Conservation (phyloP, 2,113 vertebrate genomes). For the Myrmecobius fasciatus region DNA sequence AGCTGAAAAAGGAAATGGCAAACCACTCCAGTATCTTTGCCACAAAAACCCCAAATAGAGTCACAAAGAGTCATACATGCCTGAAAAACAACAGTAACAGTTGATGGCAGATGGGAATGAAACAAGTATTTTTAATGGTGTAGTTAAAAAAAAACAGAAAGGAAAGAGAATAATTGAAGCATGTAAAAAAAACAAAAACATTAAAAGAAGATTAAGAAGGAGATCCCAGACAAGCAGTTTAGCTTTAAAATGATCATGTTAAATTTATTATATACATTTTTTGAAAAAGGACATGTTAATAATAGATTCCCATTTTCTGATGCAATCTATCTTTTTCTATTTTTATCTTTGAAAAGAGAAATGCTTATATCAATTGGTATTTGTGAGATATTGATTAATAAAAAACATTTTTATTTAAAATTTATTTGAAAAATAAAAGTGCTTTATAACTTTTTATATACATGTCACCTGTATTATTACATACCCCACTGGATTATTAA, state of each 20-base stretch:
- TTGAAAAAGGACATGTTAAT: neutral
- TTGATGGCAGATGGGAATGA: neutral
- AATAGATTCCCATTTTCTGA: neutral
- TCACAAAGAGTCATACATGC: neutral
- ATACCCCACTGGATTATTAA: neutral
- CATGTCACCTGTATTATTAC: neutral
- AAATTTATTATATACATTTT: neutral
- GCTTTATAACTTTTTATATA: neutral
- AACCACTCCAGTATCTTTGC: neutral
- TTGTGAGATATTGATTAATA: neutral
- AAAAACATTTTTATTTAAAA: neutral
- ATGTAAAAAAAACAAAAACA: no score
- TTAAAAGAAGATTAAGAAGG: no score
- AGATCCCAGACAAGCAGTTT: neutral
- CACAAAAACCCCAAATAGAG: neutral
- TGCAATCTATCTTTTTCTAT: neutral
- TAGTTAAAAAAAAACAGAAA: neutral
- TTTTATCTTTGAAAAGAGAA: neutral
- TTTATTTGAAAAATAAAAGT: neutral
- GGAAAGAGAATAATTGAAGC: neutral
- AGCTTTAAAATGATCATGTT: neutral
- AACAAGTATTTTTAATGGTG: neutral
- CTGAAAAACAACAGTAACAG: neutral
- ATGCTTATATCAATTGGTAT: neutral
- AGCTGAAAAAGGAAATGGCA: neutral